Evolutionary conservation across 2,797 vertebrate species (phyloP).

Genomic region (Cichlasoma orientale): DNA sequence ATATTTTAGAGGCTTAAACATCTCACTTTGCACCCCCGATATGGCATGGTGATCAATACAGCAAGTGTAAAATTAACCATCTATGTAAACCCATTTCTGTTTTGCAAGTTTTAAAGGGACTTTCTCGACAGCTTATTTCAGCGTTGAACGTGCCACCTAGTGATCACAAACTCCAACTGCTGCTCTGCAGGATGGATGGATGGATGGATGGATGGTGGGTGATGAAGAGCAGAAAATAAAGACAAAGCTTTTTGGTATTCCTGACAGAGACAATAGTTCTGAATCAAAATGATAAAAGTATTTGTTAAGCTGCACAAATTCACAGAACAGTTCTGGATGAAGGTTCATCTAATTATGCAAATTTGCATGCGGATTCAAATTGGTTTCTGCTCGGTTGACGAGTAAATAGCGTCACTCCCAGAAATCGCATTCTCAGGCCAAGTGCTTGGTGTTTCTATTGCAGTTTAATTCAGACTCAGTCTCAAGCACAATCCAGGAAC

Average conservation of each 20-base stretch:
- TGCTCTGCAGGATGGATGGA: neutral
- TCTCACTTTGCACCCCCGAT: neutral
- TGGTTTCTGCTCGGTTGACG: accelerated
- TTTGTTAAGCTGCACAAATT: neutral
- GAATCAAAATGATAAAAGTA: neutral
- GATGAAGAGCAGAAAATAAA: too few species aligned
- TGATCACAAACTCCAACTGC: neutral
- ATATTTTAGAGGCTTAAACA: neutral
- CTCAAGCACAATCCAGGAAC: neutral
- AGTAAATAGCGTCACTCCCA: neutral
- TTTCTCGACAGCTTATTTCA: neutral
- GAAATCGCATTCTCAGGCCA: neutral
- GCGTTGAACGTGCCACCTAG: slow-evolving; percentile 11
- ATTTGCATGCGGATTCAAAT: neutral
- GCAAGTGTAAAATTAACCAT: neutral
- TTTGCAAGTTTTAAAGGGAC: neutral
- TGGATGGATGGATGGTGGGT: neutral
- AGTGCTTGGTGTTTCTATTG: neutral
- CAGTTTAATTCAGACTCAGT: neutral
- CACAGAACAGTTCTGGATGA: neutral
- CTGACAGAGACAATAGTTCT: neutral
- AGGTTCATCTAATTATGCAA: too few species aligned
- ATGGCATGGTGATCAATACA: neutral
- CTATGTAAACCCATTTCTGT: neutral
- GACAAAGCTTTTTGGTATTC: neutral